A percentile compares a stretch with the other conserved stretches of the same genome.
These are phyloP conservation scores for Caenorhabditis virilis DNA, from an alignment of 2,888 invertebrate species.

Conservation along the genomic window DNA sequence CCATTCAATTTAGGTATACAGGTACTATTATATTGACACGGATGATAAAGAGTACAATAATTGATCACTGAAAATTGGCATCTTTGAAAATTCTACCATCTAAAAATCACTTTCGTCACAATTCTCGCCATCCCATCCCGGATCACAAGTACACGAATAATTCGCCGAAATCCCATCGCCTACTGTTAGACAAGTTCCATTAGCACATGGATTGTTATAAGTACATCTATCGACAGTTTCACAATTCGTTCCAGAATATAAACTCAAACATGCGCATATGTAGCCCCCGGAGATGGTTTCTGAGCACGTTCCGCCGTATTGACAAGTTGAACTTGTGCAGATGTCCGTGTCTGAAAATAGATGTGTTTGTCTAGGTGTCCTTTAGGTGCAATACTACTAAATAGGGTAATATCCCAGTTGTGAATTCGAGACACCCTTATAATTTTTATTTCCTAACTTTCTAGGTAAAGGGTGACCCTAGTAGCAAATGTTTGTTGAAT, in stretches of 20 bases:
- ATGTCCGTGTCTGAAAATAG: slow-evolving; percentile 10
- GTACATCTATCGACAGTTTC: slow-evolving; percentile 31
- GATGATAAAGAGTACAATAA: slow-evolving; percentile 25
- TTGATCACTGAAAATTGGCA: slow-evolving; percentile 33
- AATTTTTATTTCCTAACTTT: too few species aligned
- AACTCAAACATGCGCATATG: slow-evolving; percentile 28
- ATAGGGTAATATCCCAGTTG: too few species aligned
- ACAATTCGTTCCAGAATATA: slow-evolving; percentile 28
- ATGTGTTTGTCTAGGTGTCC: too few species aligned
- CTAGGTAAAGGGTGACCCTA: too few species aligned
- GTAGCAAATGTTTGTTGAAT: too few species aligned
- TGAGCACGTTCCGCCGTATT: slow-evolving; percentile 34
- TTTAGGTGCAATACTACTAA: too few species aligned
- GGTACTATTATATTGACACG: slow-evolving; percentile 35
- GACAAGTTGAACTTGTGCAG: slow-evolving; percentile 14
- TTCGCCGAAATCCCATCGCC: slow-evolving; percentile 13
- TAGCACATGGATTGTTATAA: slow-evolving; percentile 37
- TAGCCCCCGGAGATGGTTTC: slow-evolving; percentile 21
- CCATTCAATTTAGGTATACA: slow-evolving; percentile 32
- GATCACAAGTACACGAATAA: slow-evolving; percentile 34
- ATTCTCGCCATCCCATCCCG: slow-evolving; percentile 32
- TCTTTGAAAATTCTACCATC: too few species aligned
- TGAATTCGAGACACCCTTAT: too few species aligned
- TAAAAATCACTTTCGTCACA: slow-evolving; percentile 45
- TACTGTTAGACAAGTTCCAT: slow-evolving; percentile 28